Percentiles rank a stretch among this genome's conserved stretches.
phyloP scores from a whole-genome alignment of 2,888 invertebrate genomes.

The Chaetoderma sp. region DNA sequence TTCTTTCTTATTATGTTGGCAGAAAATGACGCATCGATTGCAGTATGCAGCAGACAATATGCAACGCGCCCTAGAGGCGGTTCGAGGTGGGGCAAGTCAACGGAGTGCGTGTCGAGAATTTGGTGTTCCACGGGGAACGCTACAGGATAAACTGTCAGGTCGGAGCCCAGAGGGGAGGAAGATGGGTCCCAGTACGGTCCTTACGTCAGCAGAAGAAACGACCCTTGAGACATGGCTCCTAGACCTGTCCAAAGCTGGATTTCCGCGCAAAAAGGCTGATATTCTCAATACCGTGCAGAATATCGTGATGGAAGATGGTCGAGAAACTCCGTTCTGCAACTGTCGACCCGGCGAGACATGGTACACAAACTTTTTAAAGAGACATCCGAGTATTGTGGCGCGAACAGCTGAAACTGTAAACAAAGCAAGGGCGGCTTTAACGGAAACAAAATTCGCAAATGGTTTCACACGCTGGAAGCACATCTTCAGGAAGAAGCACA shows the following conservation, averaged over 20 bases:
- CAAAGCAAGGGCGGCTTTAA: slow-evolving; percentile 20
- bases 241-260: neutral
- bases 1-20: neutral
- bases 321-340: slow-evolving; percentile 21
- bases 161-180: neutral
- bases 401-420: slow-evolving; percentile 6
- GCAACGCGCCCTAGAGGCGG: neutral
- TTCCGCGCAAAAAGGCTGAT: neutral
- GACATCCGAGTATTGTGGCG: slow-evolving; percentile 4
- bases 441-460: slow-evolving; percentile 11
- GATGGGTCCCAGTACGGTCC: neutral
- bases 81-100: neutral
- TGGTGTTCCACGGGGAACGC: slow-evolving; percentile 1
- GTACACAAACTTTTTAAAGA: slow-evolving; percentile 20
- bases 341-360: slow-evolving; percentile 23
- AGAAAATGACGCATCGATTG: neutral
- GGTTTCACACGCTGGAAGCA: slow-evolving; percentile 9
- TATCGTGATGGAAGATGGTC: slow-evolving; percentile 7
- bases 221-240: neutral
- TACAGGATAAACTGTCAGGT: neutral
- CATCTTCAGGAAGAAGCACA: slow-evolving; percentile 12
- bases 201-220: neutral
- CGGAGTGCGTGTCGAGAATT: neutral
- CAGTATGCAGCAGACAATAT: neutral
- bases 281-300: slow-evolving; percentile 7